Conservation (phyloP, 1,140 invertebrate species). For the Drosophila nebulosa region DNA sequence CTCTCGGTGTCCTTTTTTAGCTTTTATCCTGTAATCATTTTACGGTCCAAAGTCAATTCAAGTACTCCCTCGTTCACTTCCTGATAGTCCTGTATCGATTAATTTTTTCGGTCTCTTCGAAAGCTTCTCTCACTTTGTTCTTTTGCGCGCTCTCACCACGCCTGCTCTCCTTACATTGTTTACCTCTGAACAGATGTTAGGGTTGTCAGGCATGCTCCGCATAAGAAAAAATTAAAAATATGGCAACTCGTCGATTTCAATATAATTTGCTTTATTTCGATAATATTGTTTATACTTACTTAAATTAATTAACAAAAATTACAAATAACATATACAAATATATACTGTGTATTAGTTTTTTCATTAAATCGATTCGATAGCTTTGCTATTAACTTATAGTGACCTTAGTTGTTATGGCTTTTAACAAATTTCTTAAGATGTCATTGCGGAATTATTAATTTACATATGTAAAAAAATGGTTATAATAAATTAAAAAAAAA, state of each 20-base stretch:
- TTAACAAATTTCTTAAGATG: conserved; percentile 46
- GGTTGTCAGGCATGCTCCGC: not conserved
- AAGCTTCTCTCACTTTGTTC: conserved; percentile 3
- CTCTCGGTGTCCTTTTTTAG: conserved; percentile 43
- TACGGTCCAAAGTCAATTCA: conserved; percentile 73
- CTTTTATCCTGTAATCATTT: conserved; percentile 73
- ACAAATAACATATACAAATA: conserved; percentile 14
- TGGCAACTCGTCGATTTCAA: conserved; percentile 12
- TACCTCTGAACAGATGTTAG: conserved; percentile 14
- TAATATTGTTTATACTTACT: conserved; percentile 36
- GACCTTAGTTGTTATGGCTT: conserved; percentile 75
- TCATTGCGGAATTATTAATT: conserved; percentile 18
- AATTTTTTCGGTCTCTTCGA: conserved; percentile 45
- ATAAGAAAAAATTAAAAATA: not conserved
- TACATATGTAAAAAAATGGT: conserved; percentile 27
- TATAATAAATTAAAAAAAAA: conserved; percentile 65
- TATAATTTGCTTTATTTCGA: conserved; percentile 56
- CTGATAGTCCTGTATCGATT: conserved; percentile 70
- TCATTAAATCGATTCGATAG: conserved; percentile 1
- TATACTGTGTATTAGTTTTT: conserved; percentile 25
- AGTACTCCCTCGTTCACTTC: conserved; percentile 59
- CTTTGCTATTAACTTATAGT: conserved; percentile 53
- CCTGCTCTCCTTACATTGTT: conserved; percentile 29
- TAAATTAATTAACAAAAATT: conserved; percentile 54
- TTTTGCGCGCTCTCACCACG: not conserved